Base-by-base conservation (phyloP, 35 echinoderm and acorn worm species). In the Amphiura filiformis region DNA sequence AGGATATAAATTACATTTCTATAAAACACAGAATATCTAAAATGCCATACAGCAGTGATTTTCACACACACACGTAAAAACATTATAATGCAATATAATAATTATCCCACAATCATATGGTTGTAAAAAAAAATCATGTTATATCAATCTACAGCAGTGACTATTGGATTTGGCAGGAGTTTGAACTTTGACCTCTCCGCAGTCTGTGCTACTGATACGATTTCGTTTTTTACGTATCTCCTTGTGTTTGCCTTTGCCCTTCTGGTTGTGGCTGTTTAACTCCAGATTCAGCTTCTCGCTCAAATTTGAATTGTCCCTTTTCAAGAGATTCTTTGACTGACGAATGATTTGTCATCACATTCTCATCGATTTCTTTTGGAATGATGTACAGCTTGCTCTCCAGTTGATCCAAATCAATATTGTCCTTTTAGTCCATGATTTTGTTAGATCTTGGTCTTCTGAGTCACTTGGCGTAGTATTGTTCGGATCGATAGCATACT, bases 401-500 rank as follows among this genome's bases (percentile, higher is more conserved):
- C 77, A 92, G 92, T 61, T 76, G 81, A 28, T 80, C 91, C 78
- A 89, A 33, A 64, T 89, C 64, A 36, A 86, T 49, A 79, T 93
- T 93, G 85, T 84, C 87, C 57, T 95, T 93, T 90, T 94, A 20
- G 87, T 84, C 77, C 87, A 88, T 30, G 93, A 86, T 78, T 84
- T 92, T 32, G 36, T 80, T 37, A 61, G 41, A 18, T 52, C 57
- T 38, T 91, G 96, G 33, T 99, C 96, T 65, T 99, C 93, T 1
- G 93, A 95, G 57, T 99, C 93, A 30, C 89, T 95, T 0, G 96
- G 96, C 23, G 96, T 99, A 2, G 92, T 99, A 84, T 99, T 99
- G 84, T 91, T 94, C 17, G 96, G 96, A 61, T 99, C 96, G 17
- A 99, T 99, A 36, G 93, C 96, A 87, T 94, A 99, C 38, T 99